Evolutionary conservation across 2,888 invertebrate genomes (phyloP).

Genomic region (Cheilosia pagana): DNA sequence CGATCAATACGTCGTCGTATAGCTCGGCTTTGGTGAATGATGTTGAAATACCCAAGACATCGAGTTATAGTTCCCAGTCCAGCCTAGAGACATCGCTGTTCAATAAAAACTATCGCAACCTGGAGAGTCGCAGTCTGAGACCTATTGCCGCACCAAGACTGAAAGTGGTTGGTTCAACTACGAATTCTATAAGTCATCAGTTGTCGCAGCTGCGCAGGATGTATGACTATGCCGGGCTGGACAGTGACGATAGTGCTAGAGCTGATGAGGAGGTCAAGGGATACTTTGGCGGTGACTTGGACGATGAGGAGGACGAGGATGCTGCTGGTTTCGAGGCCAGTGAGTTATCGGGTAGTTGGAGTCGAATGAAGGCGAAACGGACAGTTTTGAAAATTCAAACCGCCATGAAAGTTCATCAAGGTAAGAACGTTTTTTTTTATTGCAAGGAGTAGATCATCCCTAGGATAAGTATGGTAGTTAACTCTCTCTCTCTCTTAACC

Average conservation of each 20-base stretch:
- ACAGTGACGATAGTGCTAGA: conserved; percentile 84
- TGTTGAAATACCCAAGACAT: conserved; percentile 67
- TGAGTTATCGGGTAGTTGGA: conserved; percentile 85
- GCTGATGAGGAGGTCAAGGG: conserved; percentile 87
- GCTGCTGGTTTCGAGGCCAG: conserved; percentile 80
- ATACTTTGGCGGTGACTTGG: conserved; percentile 83
- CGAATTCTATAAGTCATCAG: conserved; percentile 81
- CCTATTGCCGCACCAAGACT: conserved; percentile 81
- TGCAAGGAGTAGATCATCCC: conserved; percentile 71
- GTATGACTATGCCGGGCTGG: conserved; percentile 82
- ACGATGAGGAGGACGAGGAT: conserved; percentile 79
- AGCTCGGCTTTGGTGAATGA: conserved; percentile 74
- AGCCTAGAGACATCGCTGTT: conserved; percentile 17
- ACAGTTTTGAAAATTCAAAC: conserved; percentile 81
- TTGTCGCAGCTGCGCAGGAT: conserved; percentile 81
- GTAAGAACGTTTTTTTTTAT: conserved; percentile 41
- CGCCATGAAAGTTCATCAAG: conserved; percentile 76
- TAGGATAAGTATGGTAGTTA: conserved; percentile 43
- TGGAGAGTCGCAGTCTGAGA: conserved; percentile 25
- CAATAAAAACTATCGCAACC: conserved; percentile 1
- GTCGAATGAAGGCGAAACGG: conserved; percentile 84
- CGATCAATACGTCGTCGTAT: conserved; percentile 60
- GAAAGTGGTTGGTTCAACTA: conserved; percentile 80
- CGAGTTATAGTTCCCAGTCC: conserved; percentile 63
- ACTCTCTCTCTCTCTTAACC: neutral